A percentile compares a stretch with the other conserved stretches of the same genome.
These are phyloP conservation scores for Trochalopteron elliotii DNA, from an alignment of 2,113 vertebrate genomes.

Conservation along the genomic window DNA sequence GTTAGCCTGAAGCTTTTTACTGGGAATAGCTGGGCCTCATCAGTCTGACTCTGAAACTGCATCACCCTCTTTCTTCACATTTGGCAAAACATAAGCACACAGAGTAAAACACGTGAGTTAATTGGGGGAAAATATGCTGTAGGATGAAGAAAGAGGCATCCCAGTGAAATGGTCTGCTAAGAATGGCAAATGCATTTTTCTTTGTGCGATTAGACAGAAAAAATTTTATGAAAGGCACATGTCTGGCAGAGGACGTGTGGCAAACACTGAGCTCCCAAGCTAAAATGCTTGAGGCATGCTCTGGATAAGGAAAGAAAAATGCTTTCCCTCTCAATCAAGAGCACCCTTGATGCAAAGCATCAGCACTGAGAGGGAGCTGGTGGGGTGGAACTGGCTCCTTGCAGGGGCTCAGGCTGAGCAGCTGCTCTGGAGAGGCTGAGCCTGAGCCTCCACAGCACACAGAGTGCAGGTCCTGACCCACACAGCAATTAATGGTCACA, in stretches of 20 bases:
- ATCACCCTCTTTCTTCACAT: not conserved
- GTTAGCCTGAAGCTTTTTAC: not conserved
- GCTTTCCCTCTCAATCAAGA: not conserved
- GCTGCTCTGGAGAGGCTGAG: not conserved
- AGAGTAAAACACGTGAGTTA: not conserved
- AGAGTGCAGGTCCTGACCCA: not conserved
- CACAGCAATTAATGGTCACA: rapidly evolving
- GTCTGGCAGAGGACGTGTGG: not conserved
- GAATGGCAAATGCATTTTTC: not conserved
- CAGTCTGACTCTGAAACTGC: not conserved
- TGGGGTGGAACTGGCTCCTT: not conserved
- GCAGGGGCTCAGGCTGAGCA: rapidly evolving
- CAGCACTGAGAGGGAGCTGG: not conserved
- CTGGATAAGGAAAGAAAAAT: not conserved
- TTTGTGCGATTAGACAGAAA: not conserved
- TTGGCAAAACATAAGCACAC: not conserved
- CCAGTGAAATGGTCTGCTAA: not conserved
- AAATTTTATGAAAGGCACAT: not conserved
- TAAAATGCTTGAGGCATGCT: not conserved
- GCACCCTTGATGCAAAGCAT: not conserved
- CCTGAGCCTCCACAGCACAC: not conserved
- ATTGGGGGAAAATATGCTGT: not conserved
- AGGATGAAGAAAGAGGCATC: not conserved
- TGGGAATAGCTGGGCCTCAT: not conserved
- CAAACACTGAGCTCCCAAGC: not conserved